Evolutionary conservation across 2,888 invertebrate species (phyloP), one percentile per base, ranked within the genome.

Genomic region (Pseudeuparius sepicola): DNA sequence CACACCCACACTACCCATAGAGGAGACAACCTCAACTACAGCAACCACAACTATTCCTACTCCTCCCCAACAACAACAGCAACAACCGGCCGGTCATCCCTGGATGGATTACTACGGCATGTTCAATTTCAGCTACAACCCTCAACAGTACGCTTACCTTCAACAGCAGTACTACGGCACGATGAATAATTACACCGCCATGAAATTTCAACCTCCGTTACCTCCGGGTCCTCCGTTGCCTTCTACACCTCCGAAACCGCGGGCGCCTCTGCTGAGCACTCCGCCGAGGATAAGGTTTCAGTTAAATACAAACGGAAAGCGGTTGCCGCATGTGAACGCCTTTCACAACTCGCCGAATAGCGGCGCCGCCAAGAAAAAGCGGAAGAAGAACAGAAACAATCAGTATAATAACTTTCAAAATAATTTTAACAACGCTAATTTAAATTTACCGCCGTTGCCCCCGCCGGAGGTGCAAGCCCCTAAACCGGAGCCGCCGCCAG

Each of bases 331-430:
- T 39, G 62, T 51, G 59, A 63, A 44, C 37, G 61, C 36, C 49
- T 28, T 42, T 37, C 64, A 63, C 42, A 62, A 42, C 47, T 60
- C 59, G 9, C 47, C 55, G 37, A 67, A 61, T 39, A 67, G 65
- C 40, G 73, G 70, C 37, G 69, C 67, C 7, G 68, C 71, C 1
- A 83, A 84, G 65, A 84, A 81, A 64, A 84, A 84, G 56, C 73
- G 81, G 33, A 84, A 81, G 62, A 73, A 77, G 42, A 80, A 78
- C 52, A 75, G 75, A 53, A 71, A 71, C 46, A 70, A 65, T 51
- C 63, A 65, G 31, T n/a, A n/a, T n/a, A 49, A 53, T 46, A 42
- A 50, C 43, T 44, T 48, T 49, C 40, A 54, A 16, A 34, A 37
- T 13, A 24, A 56, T 45, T 54, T 52, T 36, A 61, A 59, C 48